Evolutionary conservation across 2,797 vertebrate genomes (phyloP).

Genomic region (Pseudotriccus pelzelni): DNA sequence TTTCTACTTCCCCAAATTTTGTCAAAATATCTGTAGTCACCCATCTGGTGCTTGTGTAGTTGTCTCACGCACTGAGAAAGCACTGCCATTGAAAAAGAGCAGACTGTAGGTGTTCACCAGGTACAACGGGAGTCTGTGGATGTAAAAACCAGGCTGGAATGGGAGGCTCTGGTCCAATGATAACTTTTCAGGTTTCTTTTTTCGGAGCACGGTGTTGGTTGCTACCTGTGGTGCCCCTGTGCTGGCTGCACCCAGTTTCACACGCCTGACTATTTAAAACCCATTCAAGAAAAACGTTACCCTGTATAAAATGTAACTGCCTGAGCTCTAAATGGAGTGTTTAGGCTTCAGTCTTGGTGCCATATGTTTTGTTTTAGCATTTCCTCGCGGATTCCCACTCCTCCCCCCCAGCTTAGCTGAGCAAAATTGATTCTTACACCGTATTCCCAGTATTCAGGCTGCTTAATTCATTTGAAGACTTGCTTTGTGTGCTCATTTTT

Average conservation of each 20-base stretch:
- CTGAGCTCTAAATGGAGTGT: neutral
- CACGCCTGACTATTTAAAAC: neutral
- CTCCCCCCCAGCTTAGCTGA: neutral
- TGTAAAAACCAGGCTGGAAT: neutral
- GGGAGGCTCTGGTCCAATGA: neutral
- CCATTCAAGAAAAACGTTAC: constrained; percentile 32
- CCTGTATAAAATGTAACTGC: neutral
- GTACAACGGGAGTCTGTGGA: rapidly evolving
- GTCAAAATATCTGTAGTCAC: neutral
- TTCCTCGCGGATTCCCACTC: constrained; percentile 29
- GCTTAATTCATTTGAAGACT: neutral
- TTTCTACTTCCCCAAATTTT: neutral
- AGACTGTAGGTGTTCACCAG: neutral
- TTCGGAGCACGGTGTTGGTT: rapidly evolving
- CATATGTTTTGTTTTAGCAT: constrained; percentile 59
- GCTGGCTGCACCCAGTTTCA: neutral
- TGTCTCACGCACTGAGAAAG: neutral
- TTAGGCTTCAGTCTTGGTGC: neutral
- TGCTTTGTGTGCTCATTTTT: neutral
- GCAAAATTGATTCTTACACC: neutral
- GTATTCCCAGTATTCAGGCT: neutral
- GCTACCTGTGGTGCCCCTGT: neutral
- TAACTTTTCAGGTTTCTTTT: neutral
- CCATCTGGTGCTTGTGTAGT: neutral
- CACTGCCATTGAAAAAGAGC: rapidly evolving